A percentile compares a stretch with the other conserved stretches of the same genome.
These are phyloP conservation scores for Polydrusus tereticollis DNA, from an alignment of 2,888 invertebrate species.

Conservation along the genomic window DNA sequence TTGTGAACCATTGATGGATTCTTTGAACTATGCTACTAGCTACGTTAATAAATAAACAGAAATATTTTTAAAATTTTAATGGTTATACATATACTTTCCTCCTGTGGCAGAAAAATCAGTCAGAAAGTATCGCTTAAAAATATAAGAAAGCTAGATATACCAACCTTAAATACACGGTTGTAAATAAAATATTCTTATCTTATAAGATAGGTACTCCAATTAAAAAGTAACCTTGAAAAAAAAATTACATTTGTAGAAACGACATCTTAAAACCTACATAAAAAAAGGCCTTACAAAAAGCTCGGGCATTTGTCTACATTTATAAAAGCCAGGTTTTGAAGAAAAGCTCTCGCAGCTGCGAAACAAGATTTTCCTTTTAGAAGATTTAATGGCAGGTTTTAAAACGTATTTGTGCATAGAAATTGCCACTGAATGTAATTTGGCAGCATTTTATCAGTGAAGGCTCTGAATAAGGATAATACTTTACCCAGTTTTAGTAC, in stretches of 20 bases:
- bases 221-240: constrained; percentile 2
- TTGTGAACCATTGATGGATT: too few species aligned
- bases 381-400: constrained; percentile 28
- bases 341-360: constrained; percentile 13
- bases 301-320: constrained; percentile 28
- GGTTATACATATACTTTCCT: too few species aligned
- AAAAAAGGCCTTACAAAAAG: constrained; percentile 20
- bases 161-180: too few species aligned
- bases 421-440: constrained; percentile 34
- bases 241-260: constrained; percentile 9
- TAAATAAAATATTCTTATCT: too few species aligned
- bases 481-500: neutral
- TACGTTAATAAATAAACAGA: too few species aligned
- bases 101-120: too few species aligned
- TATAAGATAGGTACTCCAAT: too few species aligned
- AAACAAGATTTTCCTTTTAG: constrained; percentile 39
- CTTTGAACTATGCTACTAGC: too few species aligned
- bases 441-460: constrained; percentile 8
- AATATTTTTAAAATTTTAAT: too few species aligned
- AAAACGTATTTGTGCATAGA: constrained; percentile 37
- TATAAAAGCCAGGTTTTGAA: constrained; percentile 25
- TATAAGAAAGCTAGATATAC: too few species aligned
- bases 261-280: neutral
- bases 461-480: neutral
- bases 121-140: too few species aligned